Conservation (phyloP, 2,113 vertebrate species). For the Anolis carolinensis region DNA sequence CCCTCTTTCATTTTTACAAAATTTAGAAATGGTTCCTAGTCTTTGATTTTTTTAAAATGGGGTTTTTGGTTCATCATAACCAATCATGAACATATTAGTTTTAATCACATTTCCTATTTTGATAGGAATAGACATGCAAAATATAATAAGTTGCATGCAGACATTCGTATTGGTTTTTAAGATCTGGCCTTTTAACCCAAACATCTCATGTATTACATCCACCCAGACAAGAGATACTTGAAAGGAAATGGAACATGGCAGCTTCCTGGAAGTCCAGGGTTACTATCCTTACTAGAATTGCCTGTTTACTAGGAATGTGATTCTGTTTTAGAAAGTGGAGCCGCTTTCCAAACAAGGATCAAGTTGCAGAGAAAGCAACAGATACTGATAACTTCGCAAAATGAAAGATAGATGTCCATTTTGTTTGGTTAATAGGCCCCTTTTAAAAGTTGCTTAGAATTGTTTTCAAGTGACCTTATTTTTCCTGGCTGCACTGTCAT, state of each 20-base stretch:
- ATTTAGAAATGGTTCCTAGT: too few species aligned
- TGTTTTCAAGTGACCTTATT: background rate
- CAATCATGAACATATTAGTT: background rate
- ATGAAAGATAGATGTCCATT: background rate
- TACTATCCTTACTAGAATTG: background rate
- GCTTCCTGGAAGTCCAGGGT: background rate
- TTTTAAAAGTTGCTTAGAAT: background rate
- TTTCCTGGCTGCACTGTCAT: background rate
- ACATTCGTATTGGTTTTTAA: background rate
- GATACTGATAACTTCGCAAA: background rate
- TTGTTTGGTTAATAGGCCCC: background rate
- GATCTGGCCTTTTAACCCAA: background rate
- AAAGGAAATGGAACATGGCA: background rate
- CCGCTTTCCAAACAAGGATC: background rate
- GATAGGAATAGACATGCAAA: background rate
- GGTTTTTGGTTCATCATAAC: too few species aligned
- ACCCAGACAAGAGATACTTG: background rate
- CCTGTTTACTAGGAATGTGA: background rate
- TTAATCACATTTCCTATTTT: background rate
- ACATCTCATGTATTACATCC: background rate
- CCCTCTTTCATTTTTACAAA: too few species aligned
- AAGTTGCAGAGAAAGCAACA: background rate
- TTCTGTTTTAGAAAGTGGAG: background rate
- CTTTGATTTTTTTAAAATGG: too few species aligned
- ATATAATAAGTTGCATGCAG: background rate